Conservation (phyloP, 2,888 invertebrate species). For the Coenonympha glycerion region DNA sequence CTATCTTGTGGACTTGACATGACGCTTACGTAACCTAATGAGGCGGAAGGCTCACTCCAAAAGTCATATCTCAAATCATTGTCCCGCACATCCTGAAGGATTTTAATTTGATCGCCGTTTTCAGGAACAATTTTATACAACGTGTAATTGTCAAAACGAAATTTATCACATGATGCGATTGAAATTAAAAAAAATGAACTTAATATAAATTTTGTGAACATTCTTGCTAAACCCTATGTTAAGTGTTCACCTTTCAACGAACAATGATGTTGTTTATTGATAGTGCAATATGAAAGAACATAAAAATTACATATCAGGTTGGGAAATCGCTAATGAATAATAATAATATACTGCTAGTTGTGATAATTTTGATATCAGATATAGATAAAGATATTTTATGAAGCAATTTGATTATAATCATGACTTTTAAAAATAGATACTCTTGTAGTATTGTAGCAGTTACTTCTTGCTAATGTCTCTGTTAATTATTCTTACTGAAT, state of each 20-base stretch:
- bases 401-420: background rate
- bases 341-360: too few relatives aligned
- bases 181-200: constrained; percentile 16
- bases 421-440: too few relatives aligned
- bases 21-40: constrained; percentile 52
- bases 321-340: background rate
- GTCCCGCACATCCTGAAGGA: constrained; percentile 64
- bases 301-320: background rate
- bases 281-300: background rate
- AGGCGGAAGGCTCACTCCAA: constrained; percentile 53
- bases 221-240: constrained; percentile 5
- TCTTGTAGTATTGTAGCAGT: too few relatives aligned
- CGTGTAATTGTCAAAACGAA: constrained; percentile 55
- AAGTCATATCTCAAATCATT: constrained; percentile 59
- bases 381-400: background rate
- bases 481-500: too few relatives aligned
- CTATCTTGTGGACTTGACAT: constrained; percentile 60
- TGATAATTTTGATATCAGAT: constrained; percentile 12
- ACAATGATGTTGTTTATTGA: background rate
- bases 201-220: constrained; percentile 18
- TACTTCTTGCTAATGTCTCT: too few relatives aligned
- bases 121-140: constrained; percentile 75
- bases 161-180: constrained; percentile 35
- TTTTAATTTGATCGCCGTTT: constrained; percentile 59
- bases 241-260: background rate